phyloP scores from a whole-genome alignment of 1,140 invertebrate species.

The Latrodectus geometricus region DNA sequence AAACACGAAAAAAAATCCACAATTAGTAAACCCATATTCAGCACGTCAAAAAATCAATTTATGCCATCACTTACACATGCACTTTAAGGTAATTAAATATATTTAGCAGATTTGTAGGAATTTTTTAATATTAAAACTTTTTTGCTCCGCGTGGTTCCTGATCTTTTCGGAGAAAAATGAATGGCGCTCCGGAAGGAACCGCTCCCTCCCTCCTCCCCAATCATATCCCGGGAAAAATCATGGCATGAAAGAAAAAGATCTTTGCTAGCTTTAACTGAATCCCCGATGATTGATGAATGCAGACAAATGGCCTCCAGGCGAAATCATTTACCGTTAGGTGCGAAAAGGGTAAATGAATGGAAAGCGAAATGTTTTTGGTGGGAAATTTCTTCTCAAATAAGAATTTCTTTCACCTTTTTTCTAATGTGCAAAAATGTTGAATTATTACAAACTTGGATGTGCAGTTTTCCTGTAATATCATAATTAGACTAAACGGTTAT shows the following conservation, averaged over 20 bases:
- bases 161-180: background rate
- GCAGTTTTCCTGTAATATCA: no score
- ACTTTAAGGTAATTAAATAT: background rate
- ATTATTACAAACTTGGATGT: no score
- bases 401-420: no score
- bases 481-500: no score
- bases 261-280: background rate
- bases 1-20: no score
- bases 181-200: background rate
- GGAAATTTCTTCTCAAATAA: no score
- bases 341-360: background rate
- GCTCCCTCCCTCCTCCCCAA: no score
- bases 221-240: background rate
- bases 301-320: background rate
- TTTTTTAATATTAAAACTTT: slow-evolving; percentile 1
- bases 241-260: background rate
- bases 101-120: background rate
- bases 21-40: no score
- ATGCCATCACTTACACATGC: background rate
- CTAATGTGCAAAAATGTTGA: no score
- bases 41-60: background rate
- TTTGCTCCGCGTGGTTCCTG: background rate
- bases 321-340: background rate
- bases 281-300: background rate
- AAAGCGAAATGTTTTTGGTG: no score